phyloP scores from a whole-genome alignment of 2,888 invertebrate species.

The Synergus laeviventris region DNA sequence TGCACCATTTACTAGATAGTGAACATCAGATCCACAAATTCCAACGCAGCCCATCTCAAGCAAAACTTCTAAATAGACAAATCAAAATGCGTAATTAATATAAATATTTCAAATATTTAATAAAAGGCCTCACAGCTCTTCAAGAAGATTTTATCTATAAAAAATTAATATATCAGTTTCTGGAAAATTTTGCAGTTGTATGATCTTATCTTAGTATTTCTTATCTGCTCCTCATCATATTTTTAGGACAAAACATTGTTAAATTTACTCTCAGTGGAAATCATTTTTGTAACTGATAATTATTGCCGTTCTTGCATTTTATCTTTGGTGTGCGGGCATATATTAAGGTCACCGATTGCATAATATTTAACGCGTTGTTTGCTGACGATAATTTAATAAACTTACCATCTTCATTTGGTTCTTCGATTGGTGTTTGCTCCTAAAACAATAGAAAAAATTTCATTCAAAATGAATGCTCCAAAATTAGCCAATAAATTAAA shows the following conservation, averaged over 20 bases:
- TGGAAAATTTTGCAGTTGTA: not conserved
- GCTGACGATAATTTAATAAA: conserved; percentile 35
- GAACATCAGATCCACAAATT: conserved; percentile 98
- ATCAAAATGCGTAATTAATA: not conserved
- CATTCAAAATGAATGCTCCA: not conserved
- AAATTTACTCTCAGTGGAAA: too few species aligned
- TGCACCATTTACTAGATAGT: conserved; percentile 89
- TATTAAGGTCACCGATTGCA: conserved; percentile 4
- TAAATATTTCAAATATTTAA: not conserved
- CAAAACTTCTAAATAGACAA: conserved; percentile 84
- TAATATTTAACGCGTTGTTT: not conserved
- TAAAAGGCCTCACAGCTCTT: not conserved
- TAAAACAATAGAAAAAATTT: conserved; percentile 74
- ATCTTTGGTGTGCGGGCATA: not conserved
- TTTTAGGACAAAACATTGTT: too few species aligned
- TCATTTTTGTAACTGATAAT: not conserved
- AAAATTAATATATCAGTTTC: not conserved
- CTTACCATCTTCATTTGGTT: conserved; percentile 87
- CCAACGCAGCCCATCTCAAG: conserved; percentile 94
- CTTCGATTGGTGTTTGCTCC: conserved; percentile 90
- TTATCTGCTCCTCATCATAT: too few species aligned
- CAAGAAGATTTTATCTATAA: not conserved
- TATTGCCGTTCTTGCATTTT: not conserved
- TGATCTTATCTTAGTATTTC: not conserved
- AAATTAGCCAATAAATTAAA: not conserved